Conservation (phyloP, 2,113 vertebrate species). For the Elanoides forficatus region DNA sequence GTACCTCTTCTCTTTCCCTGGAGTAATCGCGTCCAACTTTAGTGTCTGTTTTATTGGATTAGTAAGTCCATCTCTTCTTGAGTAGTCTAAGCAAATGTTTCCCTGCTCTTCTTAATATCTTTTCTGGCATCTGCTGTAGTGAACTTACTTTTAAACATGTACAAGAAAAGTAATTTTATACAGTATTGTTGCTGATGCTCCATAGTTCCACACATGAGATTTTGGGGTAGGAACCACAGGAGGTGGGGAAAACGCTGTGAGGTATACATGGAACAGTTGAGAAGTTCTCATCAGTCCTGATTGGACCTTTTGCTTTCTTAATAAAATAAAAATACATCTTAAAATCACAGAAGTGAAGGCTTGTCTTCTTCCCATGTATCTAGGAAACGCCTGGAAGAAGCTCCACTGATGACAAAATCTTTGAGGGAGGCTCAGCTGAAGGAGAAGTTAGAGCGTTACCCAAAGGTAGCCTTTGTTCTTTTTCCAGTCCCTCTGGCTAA, state of each 20-base stretch:
- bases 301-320: neutral
- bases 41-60: neutral
- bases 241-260: neutral
- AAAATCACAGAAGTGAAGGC: neutral
- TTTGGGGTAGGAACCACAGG: neutral
- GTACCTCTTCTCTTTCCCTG: neutral
- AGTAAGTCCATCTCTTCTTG: neutral
- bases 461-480: conserved; percentile 77
- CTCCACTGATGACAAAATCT: conserved; percentile 86
- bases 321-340: neutral
- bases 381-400: conserved; percentile 89
- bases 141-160: neutral
- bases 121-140: neutral
- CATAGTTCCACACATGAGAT: neutral
- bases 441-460: conserved; percentile 88
- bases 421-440: conserved; percentile 83
- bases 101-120: neutral
- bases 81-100: neutral
- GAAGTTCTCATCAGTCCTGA: neutral
- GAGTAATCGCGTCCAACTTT: neutral
- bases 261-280: neutral
- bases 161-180: neutral
- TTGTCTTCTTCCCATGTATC: neutral
- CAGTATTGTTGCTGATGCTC: neutral
- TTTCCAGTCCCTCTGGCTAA: neutral